These are phyloP conservation scores for Lampris incognitus DNA, from an alignment of 2,113 vertebrate species.

Conservation along the genomic window DNA sequence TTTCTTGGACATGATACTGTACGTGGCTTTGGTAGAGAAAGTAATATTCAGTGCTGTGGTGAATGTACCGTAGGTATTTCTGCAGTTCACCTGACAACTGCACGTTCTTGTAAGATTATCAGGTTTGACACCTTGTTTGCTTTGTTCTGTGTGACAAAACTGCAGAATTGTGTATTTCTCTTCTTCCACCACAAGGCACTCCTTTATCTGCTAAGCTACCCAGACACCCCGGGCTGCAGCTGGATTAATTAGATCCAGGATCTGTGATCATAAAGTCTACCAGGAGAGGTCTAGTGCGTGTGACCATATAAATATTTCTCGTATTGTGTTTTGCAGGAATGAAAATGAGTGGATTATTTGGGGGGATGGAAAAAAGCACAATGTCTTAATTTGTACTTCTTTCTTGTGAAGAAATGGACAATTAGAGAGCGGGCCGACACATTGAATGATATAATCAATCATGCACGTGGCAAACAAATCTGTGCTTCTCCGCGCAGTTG, in stretches of 20 bases:
- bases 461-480: constrained; percentile 76
- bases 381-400: constrained; percentile 57
- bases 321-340: constrained; percentile 29
- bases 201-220: too few relatives aligned
- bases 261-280: constrained; percentile 55
- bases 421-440: constrained; percentile 57
- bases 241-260: constrained; percentile 55
- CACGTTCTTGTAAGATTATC: too few relatives aligned
- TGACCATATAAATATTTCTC: constrained; percentile 53
- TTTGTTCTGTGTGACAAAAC: too few relatives aligned
- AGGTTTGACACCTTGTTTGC: too few relatives aligned
- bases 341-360: constrained; percentile 46
- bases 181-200: too few relatives aligned
- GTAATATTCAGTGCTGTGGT: too few relatives aligned
- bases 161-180: too few relatives aligned
- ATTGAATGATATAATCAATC: constrained; percentile 52
- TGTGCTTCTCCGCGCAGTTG: constrained; percentile 70
- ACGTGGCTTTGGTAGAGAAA: too few relatives aligned
- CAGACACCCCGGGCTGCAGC: too few relatives aligned
- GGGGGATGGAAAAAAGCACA: constrained; percentile 22
- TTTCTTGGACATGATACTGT: too few relatives aligned
- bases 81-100: too few relatives aligned
- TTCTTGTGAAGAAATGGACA: constrained; percentile 46
- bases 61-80: too few relatives aligned
- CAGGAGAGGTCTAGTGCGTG: constrained; percentile 48